Base-by-base conservation (phyloP, 2,797 vertebrate genomes). In the Characodon lateralis region DNA sequence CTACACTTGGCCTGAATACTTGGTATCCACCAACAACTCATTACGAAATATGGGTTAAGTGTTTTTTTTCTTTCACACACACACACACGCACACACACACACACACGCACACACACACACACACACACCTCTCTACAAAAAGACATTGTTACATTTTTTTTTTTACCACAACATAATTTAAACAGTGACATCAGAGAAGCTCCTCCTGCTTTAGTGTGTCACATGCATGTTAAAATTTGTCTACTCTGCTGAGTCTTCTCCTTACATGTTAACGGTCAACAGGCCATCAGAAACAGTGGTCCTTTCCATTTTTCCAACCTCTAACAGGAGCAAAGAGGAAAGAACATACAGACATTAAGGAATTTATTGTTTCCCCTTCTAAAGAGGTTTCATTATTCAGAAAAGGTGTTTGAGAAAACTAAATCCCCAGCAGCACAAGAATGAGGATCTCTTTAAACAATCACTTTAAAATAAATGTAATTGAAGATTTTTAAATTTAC, bases 191-290 rank as follows among this genome's bases (percentile, higher is more conserved):
- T 61, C 58, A 28, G 58, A 31, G 58, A 61, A 16, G 58, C 26
- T 1, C n/a, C n/a, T 1, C 26, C 28, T 31, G 58, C 58, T 61
- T 61, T 61, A 26, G 58, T 31, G 56, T 6, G 80, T 79, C n/a
- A 6, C 76, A 73, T 80, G 43, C 75, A n/a, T 6, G 50, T 66
- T 53, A 24, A 84, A 74, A 91, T 91, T 89, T 89, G 68, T 84
- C 83, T 76, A 72, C 74, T 80, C 72, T 77, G 55, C 22, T 78
- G 81, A 86, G 51, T 83, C 85, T 84, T 88, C 81, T 51, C 76
- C 76, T 71, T 9, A 0, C 0, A 39, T 76, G 83, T 88, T 83
- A 86, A 35, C 85, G 88, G 76, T 87, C 83, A 90, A 76, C 26
- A 26, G 80, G 7, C 50, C 8, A 0, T 4, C 56, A 12, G 13